Evolutionary conservation across 2,888 invertebrate species (phyloP).

Genomic region (Protonemura montana): DNA sequence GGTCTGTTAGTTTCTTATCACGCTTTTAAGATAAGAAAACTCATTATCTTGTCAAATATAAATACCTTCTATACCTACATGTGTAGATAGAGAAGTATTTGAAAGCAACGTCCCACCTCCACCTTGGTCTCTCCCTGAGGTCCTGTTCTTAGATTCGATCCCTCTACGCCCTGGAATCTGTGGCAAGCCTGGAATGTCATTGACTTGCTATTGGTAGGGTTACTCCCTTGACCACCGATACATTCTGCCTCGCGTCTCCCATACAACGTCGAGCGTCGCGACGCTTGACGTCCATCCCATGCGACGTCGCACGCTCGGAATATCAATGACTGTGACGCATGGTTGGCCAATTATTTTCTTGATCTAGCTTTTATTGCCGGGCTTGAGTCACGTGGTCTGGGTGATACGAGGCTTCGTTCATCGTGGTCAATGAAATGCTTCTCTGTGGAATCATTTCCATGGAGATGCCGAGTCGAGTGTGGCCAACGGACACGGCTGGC

Average conservation of each 20-base stretch:
- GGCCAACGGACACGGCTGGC: not conserved
- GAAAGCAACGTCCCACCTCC: no score
- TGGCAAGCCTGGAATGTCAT: not conserved
- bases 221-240: not conserved
- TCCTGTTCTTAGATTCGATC: no score
- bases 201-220: no score
- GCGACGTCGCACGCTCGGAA: constrained; percentile 3
- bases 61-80: not conserved
- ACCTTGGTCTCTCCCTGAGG: no score
- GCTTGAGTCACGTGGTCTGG: not conserved
- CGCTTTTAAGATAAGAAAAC: not conserved
- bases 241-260: not conserved
- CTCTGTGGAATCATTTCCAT: not conserved
- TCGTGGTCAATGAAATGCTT: not conserved
- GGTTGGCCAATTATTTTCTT: constrained; percentile 22
- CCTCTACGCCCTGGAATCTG: not conserved
- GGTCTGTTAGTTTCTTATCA: not conserved
- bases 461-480: not conserved
- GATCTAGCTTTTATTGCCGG: not conserved
- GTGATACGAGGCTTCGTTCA: not conserved
- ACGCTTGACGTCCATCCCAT: not conserved
- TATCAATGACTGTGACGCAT: constrained; percentile 21
- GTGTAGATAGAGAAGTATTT: no score
- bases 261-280: not conserved
- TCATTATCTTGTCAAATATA: not conserved